These are phyloP conservation scores for Coleophora flavipennella DNA, from an alignment of 2,888 invertebrate genomes.

Conservation along the genomic window DNA sequence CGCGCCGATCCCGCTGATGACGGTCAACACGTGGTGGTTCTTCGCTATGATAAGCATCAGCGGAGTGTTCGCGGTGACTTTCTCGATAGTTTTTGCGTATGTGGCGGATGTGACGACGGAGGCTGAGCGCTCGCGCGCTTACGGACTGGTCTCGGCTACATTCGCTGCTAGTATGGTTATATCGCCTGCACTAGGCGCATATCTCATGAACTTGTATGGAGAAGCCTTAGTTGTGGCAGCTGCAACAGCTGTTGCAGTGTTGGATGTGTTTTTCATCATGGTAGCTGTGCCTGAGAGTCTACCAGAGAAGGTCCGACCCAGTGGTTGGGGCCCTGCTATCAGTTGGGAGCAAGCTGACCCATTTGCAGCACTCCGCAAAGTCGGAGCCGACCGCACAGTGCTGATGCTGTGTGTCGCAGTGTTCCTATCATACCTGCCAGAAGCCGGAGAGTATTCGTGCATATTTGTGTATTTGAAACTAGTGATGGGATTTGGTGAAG, in stretches of 20 bases:
- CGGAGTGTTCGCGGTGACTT: conserved; percentile 98
- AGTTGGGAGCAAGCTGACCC: conserved; percentile 99
- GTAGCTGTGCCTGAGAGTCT: conserved; percentile 98
- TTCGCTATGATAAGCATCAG: conserved; percentile 99
- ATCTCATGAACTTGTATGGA: conserved; percentile 88
- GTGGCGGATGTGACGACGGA: conserved; percentile 99
- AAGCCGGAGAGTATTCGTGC: conserved; percentile 99
- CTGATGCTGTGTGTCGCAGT: conserved; percentile 97
- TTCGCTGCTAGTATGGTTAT: conserved; percentile 99
- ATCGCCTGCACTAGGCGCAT: conserved; percentile 95
- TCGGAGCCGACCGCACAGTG: conserved; percentile 96
- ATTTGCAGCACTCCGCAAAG: conserved; percentile 91
- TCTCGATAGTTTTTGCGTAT: conserved; percentile 99
- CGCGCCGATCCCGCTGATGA: conserved; percentile 98
- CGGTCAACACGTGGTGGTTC: conserved; percentile 99
- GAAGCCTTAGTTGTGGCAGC: conserved; percentile 91
- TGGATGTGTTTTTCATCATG: conserved; percentile 98
- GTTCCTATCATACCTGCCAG: conserved; percentile 97
- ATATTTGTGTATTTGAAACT: conserved; percentile 99
- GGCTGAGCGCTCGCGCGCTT: conserved; percentile 94
- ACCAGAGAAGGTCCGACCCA: conserved; percentile 88
- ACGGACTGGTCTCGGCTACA: conserved; percentile 98
- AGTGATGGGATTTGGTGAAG: conserved; percentile 95
- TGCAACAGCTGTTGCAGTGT: conserved; percentile 94
- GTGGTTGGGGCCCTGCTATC: conserved; percentile 88